These are phyloP conservation scores for Centropyge bicolor DNA, from an alignment of 2,797 vertebrate species.

Conservation along the genomic window DNA sequence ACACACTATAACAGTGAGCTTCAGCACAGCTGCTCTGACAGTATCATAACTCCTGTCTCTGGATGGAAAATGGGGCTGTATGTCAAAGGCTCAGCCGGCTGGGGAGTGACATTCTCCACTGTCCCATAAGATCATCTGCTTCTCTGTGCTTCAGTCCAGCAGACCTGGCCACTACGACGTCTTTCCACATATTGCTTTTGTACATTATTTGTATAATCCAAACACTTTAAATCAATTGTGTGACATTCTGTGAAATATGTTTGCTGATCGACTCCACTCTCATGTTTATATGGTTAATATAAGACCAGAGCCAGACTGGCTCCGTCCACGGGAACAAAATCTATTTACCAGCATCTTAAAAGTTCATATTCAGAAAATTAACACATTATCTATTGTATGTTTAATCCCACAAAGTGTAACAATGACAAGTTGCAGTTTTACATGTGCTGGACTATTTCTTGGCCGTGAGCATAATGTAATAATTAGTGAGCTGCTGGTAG, in stretches of 20 bases:
- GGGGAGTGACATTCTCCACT: conserved; percentile 48
- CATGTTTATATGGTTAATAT: not conserved
- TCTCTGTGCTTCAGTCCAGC: conserved; percentile 31
- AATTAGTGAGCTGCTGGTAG: not conserved
- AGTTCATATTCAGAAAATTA: not conserved
- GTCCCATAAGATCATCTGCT: conserved; percentile 46
- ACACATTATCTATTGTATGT: not conserved
- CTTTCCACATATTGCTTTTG: conserved; percentile 2
- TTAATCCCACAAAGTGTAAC: not conserved
- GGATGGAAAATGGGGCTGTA: conserved; percentile 64
- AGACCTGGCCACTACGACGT: conserved; percentile 13
- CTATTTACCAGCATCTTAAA: not conserved
- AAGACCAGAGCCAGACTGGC: not conserved
- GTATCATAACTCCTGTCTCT: conserved; percentile 62
- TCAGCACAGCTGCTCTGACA: conserved; percentile 69
- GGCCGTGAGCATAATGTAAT: not conserved
- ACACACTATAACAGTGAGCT: conserved; percentile 39
- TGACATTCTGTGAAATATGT: not conserved
- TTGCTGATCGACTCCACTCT: not conserved
- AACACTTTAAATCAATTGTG: not conserved
- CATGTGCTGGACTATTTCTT: not conserved
- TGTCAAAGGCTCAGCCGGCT: conserved; percentile 71
- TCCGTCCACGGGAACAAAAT: not conserved
- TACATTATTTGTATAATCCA: not conserved
- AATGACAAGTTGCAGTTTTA: not conserved